Evolutionary conservation across 2,888 invertebrate genomes (phyloP).

Genomic region (Philopedon plagiatum): DNA sequence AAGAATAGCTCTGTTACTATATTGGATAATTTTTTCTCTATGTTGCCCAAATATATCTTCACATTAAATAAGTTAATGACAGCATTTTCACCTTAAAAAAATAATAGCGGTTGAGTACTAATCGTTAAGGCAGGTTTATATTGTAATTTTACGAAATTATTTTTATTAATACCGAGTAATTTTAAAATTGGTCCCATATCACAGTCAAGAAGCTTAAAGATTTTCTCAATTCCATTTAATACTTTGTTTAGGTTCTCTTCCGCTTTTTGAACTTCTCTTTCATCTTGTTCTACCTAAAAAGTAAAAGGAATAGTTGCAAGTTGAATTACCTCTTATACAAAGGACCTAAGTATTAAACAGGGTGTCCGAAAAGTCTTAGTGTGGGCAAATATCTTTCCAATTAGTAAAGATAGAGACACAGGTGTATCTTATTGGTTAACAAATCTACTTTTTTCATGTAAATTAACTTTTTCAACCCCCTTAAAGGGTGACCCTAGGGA

Average conservation of each 20-base stretch:
- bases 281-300: slow-evolving; percentile 54
- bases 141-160: background rate
- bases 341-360: too few species aligned
- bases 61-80: slow-evolving; percentile 83
- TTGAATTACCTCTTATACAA: too few species aligned
- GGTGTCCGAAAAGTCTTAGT: too few species aligned
- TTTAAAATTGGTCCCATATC: slow-evolving; percentile 81
- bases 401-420: too few species aligned
- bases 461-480: too few species aligned
- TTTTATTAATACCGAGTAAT: slow-evolving; percentile 70
- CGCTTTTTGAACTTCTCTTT: slow-evolving; percentile 57
- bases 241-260: slow-evolving; percentile 54
- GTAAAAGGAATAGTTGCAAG: background rate
- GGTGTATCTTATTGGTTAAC: too few species aligned
- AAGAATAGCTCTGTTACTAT: slow-evolving; percentile 73
- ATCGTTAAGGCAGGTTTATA: too few species aligned
- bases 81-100: slow-evolving; percentile 73
- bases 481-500: too few species aligned
- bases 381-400: too few species aligned
- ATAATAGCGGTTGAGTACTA: too few species aligned
- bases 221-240: slow-evolving; percentile 55
- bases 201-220: slow-evolving; percentile 78
- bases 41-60: slow-evolving; percentile 85
- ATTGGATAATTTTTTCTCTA: slow-evolving; percentile 82
- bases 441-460: too few species aligned